Base-by-base conservation (phyloP, 2,113 vertebrate species). In the Uropsilus gracilis region DNA sequence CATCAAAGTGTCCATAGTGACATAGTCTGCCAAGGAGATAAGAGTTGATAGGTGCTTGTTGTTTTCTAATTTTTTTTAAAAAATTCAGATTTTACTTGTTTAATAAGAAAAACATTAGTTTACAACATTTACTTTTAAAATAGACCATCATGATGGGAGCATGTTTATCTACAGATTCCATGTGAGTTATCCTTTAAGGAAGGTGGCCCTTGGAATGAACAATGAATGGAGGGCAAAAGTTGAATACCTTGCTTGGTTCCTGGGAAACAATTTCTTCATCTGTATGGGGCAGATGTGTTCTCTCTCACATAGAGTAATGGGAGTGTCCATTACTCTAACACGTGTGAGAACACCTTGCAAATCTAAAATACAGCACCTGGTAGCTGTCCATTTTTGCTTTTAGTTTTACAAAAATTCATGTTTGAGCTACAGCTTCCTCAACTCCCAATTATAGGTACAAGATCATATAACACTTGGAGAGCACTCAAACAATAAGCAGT, bases 401-500 rank as follows among this genome's bases (percentile, higher is more conserved):
- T 34, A 10, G 39, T 92, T 63, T 46, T 34, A 81, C 6, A 50
- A 2, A n/a, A 44, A 46, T 3, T 75, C 13, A 66, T 46, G 64
- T 28, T 57, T 18, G 9, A 44, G 44, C 20, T 37, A 18, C 59
- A 53, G 39, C 11, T 80, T 78, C 53, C 22, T 55, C 50, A 55
- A 20, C 53, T 55, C 6, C 53, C 22, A 20, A 55, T 22, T 55
- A 30, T 10, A 76, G 39, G 5, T 30, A 68, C 3, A 80, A 78
- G 61, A 20, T 10, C 3, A 73, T 10, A 34, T 2, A 44, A 50
- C 2, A 3, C 50, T 55, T 0, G 46, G 44, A 64, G 30, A 14
- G 13, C 0, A 8, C 5, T 17, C 4, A 11, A 48, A 46, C 44
- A 59, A 9, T 0, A 59, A 6, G 10, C 5, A 55, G 26, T 0